Conservation (phyloP, 1,140 invertebrate species). For the Drosophila pseudoobscura region DNA sequence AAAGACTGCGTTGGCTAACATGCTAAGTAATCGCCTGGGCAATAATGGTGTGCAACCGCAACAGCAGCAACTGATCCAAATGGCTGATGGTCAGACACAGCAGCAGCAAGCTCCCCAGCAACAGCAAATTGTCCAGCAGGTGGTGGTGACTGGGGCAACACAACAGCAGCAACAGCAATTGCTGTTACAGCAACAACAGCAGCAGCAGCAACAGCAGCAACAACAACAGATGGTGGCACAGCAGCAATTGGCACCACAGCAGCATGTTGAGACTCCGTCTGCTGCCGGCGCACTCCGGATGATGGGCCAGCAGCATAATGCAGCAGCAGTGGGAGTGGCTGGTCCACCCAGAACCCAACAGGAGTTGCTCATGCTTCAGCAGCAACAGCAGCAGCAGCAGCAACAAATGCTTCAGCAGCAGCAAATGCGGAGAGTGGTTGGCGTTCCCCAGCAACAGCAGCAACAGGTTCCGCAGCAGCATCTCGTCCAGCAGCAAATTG, state of each 20-base stretch:
- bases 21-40: constrained; percentile 94
- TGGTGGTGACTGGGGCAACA: constrained; percentile 58
- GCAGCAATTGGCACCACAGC: constrained; percentile 62
- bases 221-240: constrained; percentile 66
- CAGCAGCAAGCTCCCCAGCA: constrained; percentile 83
- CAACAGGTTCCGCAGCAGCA: constrained; percentile 80
- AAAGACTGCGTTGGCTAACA: constrained; percentile 97
- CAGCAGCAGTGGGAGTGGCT: constrained; percentile 80
- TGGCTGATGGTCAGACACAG: constrained; percentile 78
- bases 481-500: constrained; percentile 76
- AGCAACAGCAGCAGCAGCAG: constrained; percentile 71
- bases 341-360: constrained; percentile 66
- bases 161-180: constrained; percentile 63
- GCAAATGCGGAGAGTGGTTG: constrained; percentile 83
- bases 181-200: constrained; percentile 44
- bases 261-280: constrained; percentile 85
- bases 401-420: constrained; percentile 68
- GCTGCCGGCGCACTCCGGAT: constrained; percentile 89
- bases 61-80: constrained; percentile 84
- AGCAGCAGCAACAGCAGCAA: constrained; percentile 63
- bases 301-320: constrained; percentile 92
- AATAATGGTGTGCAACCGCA: constrained; percentile 83
- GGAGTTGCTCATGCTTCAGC: constrained; percentile 70
- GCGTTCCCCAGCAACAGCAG: constrained; percentile 72
- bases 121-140: constrained; percentile 76